A percentile compares a stretch with the other conserved stretches of the same genome.
Conservation (phyloP, 1,140 invertebrate species). For the Laupala kohalensis region DNA sequence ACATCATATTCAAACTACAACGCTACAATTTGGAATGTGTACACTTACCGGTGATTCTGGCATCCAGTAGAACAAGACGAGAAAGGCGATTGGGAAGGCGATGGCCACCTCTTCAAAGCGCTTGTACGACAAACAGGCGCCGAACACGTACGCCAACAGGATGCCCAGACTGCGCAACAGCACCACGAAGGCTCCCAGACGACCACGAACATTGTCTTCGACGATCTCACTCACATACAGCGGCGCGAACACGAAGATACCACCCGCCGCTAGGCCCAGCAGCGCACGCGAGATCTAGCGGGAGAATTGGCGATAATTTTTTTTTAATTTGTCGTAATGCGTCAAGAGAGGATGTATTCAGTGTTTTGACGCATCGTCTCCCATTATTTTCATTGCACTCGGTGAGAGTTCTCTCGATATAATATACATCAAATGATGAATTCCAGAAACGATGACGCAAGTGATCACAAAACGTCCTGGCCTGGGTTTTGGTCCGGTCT, state of each 20-base stretch:
- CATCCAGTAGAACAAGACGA: slow-evolving; percentile 33
- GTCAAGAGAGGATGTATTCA: no score
- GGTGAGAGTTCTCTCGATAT: no score
- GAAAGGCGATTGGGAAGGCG: slow-evolving; percentile 30
- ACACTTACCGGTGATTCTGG: slow-evolving; percentile 49
- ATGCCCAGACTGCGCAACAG: slow-evolving; percentile 42
- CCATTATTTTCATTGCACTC: no score
- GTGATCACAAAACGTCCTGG: no score
- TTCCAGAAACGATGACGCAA: no score
- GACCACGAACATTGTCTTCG: slow-evolving; percentile 37
- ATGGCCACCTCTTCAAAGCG: slow-evolving; percentile 29
- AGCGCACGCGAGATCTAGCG: slow-evolving; percentile 27
- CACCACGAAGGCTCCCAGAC: slow-evolving; percentile 34
- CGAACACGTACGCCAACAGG: slow-evolving; percentile 38
- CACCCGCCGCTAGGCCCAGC: slow-evolving; percentile 34
- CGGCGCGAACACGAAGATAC: slow-evolving; percentile 30
- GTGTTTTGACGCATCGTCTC: no score
- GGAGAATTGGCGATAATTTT: no score
- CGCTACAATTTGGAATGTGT: no score
- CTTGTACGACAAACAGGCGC: slow-evolving; percentile 34
- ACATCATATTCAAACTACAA: no score
- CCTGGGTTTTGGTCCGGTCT: no score
- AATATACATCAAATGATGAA: no score
- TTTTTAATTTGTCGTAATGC: no score
- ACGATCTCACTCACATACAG: slow-evolving; percentile 45